Base-by-base conservation (phyloP, 2,113 vertebrate species). In the Dipodomys ordii region DNA sequence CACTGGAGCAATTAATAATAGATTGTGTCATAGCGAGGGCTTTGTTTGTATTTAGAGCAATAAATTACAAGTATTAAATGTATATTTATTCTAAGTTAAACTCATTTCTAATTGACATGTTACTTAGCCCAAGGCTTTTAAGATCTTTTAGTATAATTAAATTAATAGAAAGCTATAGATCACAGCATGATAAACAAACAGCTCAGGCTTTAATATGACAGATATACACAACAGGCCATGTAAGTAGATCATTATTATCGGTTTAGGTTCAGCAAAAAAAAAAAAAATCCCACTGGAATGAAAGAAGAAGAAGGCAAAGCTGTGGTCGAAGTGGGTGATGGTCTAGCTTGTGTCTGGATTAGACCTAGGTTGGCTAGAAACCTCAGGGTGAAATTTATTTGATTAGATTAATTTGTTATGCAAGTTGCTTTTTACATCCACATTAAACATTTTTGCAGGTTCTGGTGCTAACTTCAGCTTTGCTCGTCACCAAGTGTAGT, bases 41-140 rank as follows among this genome's bases (percentile, higher is more conserved):
- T 98, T 98, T 98, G 98, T 98, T 98, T 98, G 97, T 98, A 98
- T 99, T 99, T 98, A 98, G 98, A 98, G 98, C 98, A 98, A 99
- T 99, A 99, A 99, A 99, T 99, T 99, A 98, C 98, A 98, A 97
- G 98, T 98, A 98, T 99, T 99, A 99, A 99, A 99, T 99, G 99
- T 99, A 99, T 99, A 99, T 99, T 99, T 99, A 99, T 99, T 99
- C 98, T 98, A 98, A 99, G 98, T 99, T 99, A 98, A 99, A 98
- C 98, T 98, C 98, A 99, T 99, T 99, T 99, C 98, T 99, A 99
- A 99, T 99, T 99, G 99, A 99, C 99, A 99, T 98, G 98, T 98
- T 99, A 99, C 99, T 99, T 99, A 99, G 99, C 98, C 97, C 97
- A 98, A 98, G 99, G 99, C 99, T 99, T 99, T 99, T 99, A 99